Evolutionary conservation across 2,797 vertebrate genomes (phyloP), one percentile per base, ranked within the genome.

Genomic region (Ambastaia sidthimunki): DNA sequence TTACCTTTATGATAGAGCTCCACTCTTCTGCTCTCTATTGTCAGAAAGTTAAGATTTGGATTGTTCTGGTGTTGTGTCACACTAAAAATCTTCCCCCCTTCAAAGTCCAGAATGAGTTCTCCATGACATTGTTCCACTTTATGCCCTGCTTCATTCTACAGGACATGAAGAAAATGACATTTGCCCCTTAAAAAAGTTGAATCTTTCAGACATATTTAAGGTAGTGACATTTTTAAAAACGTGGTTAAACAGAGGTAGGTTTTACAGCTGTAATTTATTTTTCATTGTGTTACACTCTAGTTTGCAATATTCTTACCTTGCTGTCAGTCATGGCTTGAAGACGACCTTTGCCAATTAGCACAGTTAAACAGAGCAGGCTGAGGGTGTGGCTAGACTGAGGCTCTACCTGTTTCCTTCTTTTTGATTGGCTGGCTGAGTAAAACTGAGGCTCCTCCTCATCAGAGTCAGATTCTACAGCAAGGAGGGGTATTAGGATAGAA

Each of bases 371-470:
- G 25, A 96, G 91, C 71, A 94, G 89, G 82, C 94, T 96, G 83
- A 94, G 93, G 60, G 90, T 92, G 81, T 94, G 93, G 80, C 85
- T 89, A 15, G 90, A 88, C 52, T 83, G 88, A 13, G 89, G 73
- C 68, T 90, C 90, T 0, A 84, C 84, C 66, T 85, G 86, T 0
- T 80, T 88, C 71, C 68, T 84, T 84, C 88, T 92, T 44, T 86
- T 81, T 0, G 90, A 85, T 2, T 95, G 90, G 18, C 76, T 93
- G 70, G 90, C 89, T 0, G 95, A 91, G 88, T 92, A 92, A 89
- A 95, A 96, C 44, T 89, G 93, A 74, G 93, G 70, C 2, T 97
- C 97, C 4, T 98, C 97, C 0, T 97, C 97, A 0, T 98, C 97
- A 0, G 96, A 97, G 87, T 97, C 97, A 0, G 96, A 97, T 88